phyloP scores from a whole-genome alignment of 2,888 invertebrate species.

The Tipula helvola region DNA sequence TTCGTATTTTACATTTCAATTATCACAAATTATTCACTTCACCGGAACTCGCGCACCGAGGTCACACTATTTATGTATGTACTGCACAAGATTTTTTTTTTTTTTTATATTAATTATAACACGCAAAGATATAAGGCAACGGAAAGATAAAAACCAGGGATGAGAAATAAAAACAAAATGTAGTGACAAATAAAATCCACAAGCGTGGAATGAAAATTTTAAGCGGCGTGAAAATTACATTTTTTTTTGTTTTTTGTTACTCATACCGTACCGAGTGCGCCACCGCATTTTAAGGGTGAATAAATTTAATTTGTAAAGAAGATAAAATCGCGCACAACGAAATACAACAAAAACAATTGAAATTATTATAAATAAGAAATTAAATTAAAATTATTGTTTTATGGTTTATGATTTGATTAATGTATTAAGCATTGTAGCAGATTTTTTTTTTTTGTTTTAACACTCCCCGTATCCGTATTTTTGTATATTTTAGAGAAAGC shows the following conservation, averaged over 20 bases:
- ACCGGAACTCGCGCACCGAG: background rate
- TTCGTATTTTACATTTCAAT: background rate
- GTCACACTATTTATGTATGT: background rate
- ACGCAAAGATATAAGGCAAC: background rate
- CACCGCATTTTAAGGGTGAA: background rate
- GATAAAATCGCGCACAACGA: background rate
- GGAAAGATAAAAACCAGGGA: background rate
- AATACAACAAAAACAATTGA: background rate
- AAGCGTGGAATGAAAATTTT: background rate
- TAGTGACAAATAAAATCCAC: background rate
- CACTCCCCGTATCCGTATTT: background rate
- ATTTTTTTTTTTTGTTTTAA: background rate
- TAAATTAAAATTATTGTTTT: slow-evolving; percentile 4
- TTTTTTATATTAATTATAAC: background rate
- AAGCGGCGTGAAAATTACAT: background rate
- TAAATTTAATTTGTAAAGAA: background rate
- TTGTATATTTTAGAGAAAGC: background rate
- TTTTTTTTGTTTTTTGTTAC: background rate
- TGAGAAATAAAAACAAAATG: background rate
- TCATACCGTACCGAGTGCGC: background rate
- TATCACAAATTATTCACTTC: background rate
- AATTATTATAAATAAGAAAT: background rate
- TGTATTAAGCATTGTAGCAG: background rate
- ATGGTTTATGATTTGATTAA: slow-evolving; percentile 4
- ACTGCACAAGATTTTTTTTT: background rate